Conservation (phyloP, 2,113 vertebrate genomes). For the Crotalus horridus region DNA sequence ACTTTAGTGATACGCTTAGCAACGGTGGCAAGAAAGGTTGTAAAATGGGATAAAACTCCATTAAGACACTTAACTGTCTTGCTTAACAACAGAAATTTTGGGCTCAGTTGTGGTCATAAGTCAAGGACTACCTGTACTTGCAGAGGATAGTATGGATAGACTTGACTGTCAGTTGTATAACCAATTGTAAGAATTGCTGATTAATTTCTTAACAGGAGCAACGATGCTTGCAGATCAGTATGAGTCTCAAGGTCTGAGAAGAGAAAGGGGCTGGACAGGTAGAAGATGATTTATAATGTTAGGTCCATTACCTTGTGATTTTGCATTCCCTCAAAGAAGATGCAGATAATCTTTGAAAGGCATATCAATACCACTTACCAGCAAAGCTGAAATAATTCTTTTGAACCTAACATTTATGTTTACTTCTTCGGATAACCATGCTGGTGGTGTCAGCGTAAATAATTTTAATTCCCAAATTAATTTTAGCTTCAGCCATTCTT, state of each 20-base stretch:
- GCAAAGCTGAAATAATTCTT: neutral
- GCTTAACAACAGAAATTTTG: neutral
- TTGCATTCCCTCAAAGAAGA: neutral
- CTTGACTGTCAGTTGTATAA: neutral
- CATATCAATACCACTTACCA: neutral
- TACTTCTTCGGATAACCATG: neutral
- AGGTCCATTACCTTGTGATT: neutral
- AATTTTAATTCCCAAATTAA: conserved; percentile 10
- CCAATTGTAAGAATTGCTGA: neutral
- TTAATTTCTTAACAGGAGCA: neutral
- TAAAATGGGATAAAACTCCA: neutral
- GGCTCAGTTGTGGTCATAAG: neutral
- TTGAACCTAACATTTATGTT: neutral
- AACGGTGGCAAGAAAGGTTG: neutral
- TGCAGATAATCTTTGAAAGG: neutral
- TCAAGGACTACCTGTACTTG: neutral
- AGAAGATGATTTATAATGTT: neutral
- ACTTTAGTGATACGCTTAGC: neutral
- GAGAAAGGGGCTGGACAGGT: neutral
- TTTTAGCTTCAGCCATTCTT: neutral
- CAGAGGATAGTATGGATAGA: neutral
- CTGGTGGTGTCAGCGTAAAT: neutral
- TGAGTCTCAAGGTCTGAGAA: neutral
- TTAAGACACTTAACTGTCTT: neutral
- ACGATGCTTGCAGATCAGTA: neutral